Conservation (phyloP, 2,113 vertebrate genomes). For the Tauraco erythrolophus region DNA sequence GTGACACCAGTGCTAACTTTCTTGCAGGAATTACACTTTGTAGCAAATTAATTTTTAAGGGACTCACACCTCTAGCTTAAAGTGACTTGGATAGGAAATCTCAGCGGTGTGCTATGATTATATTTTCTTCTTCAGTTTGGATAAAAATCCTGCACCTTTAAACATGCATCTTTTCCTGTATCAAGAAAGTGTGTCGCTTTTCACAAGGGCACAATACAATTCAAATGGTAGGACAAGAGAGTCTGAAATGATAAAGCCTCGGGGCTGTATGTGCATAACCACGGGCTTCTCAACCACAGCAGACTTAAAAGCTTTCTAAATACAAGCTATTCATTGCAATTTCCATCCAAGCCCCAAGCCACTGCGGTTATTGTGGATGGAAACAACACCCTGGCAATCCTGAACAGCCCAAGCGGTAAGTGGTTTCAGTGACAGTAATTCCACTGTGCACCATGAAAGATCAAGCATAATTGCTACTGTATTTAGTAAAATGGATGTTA, state of each 20-base stretch:
- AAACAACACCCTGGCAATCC: constrained; percentile 15
- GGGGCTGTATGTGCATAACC: constrained; percentile 9
- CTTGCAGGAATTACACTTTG: background rate
- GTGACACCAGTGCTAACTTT: background rate
- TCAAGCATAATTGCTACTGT: background rate
- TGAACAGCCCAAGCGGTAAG: background rate
- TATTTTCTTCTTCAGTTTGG: background rate
- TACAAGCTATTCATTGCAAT: constrained; percentile 23
- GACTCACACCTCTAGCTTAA: background rate
- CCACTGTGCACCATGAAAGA: background rate
- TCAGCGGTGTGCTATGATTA: background rate
- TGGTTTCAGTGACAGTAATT: constrained; percentile 53
- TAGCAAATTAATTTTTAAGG: constrained; percentile 33
- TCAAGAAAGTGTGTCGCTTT: background rate
- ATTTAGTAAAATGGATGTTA: constrained; percentile 41
- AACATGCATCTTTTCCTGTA: background rate
- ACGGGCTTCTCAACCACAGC: constrained; percentile 16
- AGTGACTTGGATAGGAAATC: background rate
- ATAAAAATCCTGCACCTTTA: constrained; percentile 27
- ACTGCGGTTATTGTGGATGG: constrained; percentile 1
- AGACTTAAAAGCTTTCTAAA: constrained; percentile 58
- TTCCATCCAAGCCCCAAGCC: constrained; percentile 37
- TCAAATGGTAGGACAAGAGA: constrained; percentile 19
- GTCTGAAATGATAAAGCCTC: constrained; percentile 29
- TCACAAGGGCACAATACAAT: background rate